Evolutionary conservation across 2,888 invertebrate species (phyloP), one percentile per base, ranked within the genome.

Genomic region (Agriopis aurantiaria): DNA sequence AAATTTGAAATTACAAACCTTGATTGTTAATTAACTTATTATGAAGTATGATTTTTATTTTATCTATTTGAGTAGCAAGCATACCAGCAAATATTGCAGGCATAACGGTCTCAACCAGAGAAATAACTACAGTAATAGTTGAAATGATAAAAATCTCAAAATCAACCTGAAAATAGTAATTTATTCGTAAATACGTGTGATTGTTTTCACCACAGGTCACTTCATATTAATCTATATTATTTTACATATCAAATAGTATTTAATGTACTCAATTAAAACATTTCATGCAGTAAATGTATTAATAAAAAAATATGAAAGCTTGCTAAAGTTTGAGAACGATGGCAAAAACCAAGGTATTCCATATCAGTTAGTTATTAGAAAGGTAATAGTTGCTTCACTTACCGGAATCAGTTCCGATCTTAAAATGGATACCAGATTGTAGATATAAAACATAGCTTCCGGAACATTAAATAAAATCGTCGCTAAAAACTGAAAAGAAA

Each of bases 51-150:
- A 58, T 46, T 57, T 53, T 67, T 5, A 72, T 67, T 49, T 12
- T 61, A 0, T 72, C 23, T 14, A 46, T 66, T 57, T 69, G 48
- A n/a, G 60, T 43, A 11, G 66, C 48, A 10, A 72, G 49, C 66
- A 66, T 53, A 0, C 61, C 66, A 33, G 69, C 72, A 17, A 55
- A 58, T 0, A 69, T 8, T 9, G 72, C 66, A 10, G 72, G 72
- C 46, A 57, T 17, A 33, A 69, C 10, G 8, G 23, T 59, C 11
- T 48, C 33, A 5, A 40, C 10, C 40, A 55, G 23, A 14, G 55
- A 10, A 8, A 56, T 48, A 33, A 48, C 9, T 3, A 56, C 10
- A 11, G 46, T 46, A 12, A 64, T 8, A 23, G 46, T 55, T 23
- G 52, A 52, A 40, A 48, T 6, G 10, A 9, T 46, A 7, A 53